phyloP scores from a whole-genome alignment of 2,797 vertebrate genomes.

The Tadarida brasiliensis region DNA sequence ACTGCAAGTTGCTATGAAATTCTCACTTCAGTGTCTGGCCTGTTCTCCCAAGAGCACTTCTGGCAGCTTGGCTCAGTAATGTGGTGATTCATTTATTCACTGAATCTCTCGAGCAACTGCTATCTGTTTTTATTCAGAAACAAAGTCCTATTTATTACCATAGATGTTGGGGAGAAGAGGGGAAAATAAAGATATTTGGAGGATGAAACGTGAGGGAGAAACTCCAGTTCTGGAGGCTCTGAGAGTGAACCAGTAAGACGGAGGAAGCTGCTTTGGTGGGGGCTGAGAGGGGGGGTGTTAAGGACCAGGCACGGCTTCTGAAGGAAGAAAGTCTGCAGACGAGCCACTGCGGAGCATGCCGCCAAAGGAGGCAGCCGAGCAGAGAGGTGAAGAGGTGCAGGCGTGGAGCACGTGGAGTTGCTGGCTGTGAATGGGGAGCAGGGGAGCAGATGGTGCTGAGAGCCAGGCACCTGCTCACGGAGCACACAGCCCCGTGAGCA shows the following conservation, averaged over 20 bases:
- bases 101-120: neutral
- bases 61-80: constrained; percentile 22
- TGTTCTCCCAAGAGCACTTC: neutral
- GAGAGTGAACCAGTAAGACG: neutral
- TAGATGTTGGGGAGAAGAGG: neutral
- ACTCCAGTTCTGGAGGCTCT: neutral
- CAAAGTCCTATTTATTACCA: constrained; percentile 61
- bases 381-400: neutral
- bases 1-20: constrained; percentile 56
- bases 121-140: constrained; percentile 44
- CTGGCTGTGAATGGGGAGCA: neutral
- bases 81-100: constrained; percentile 54
- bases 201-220: neutral
- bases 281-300: neutral
- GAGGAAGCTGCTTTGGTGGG: neutral
- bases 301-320: neutral
- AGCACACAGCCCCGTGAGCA: neutral
- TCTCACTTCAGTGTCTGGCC: constrained; percentile 15
- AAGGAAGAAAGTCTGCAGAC: neutral
- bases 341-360: neutral
- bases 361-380: neutral
- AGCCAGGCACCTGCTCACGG: neutral
- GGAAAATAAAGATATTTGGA: constrained; percentile 46
- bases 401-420: neutral
- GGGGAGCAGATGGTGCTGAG: neutral